These are phyloP conservation scores for Micromussa lordhowensis DNA, from an alignment of 92 coral and sea anemone species.

Conservation along the genomic window DNA sequence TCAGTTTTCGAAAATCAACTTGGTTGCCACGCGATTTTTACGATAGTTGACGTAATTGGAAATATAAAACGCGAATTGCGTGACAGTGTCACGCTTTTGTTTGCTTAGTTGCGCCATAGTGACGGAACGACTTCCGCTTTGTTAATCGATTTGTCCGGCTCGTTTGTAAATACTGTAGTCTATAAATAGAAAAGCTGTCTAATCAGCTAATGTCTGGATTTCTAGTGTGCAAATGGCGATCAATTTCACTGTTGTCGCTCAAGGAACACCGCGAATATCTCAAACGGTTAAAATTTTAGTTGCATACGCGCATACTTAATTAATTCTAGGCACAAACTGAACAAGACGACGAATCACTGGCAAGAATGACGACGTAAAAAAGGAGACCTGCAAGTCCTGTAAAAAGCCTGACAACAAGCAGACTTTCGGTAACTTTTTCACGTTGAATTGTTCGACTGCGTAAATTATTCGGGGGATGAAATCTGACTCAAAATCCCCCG, in stretches of 20 bases:
- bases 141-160: not conserved
- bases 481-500: no score
- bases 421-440: no score
- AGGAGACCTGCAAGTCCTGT: no score
- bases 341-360: no score
- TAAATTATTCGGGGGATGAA: no score
- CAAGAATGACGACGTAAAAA: no score
- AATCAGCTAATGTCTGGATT: not conserved
- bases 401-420: no score
- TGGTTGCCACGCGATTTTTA: not conserved
- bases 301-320: not conserved
- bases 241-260: not conserved
- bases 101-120: not conserved
- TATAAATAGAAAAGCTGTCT: not conserved
- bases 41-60: not conserved
- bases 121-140: not conserved
- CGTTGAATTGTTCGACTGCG: no score
- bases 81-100: not conserved
- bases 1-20: not conserved
- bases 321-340: no score
- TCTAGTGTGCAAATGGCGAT: not conserved
- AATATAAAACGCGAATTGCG: not conserved
- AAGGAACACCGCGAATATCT: not conserved
- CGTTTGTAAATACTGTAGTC: not conserved
- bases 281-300: not conserved